These are phyloP conservation scores for Leptobrachium leishanense DNA, from an alignment of 2,113 vertebrate genomes.

Conservation along the genomic window DNA sequence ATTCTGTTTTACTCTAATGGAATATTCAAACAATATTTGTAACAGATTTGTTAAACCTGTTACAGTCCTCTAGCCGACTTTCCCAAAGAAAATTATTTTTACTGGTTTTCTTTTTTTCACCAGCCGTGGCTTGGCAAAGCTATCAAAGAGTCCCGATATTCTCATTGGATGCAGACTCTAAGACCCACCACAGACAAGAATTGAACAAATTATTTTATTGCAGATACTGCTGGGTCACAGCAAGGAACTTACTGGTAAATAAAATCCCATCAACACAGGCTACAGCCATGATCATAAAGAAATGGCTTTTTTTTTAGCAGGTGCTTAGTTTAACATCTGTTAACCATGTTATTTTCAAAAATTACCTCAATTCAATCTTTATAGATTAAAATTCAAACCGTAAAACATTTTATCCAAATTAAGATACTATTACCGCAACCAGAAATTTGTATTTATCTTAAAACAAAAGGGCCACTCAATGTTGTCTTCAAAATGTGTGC, in stretches of 20 bases:
- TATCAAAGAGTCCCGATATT: slow-evolving; percentile 68
- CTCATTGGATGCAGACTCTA: slow-evolving; percentile 55
- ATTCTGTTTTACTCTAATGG: too few species aligned
- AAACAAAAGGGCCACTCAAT: too few species aligned
- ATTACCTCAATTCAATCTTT: background rate
- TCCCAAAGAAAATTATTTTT: slow-evolving; percentile 54
- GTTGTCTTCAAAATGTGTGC: too few species aligned
- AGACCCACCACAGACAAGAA: slow-evolving; percentile 71
- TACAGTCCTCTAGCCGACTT: slow-evolving; percentile 50
- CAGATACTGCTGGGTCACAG: slow-evolving; percentile 63
- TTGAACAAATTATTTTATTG: slow-evolving; percentile 65
- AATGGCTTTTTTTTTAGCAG: slow-evolving; percentile 75
- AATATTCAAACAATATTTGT: too few species aligned
- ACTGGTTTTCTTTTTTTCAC: slow-evolving; percentile 62
- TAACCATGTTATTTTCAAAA: slow-evolving; percentile 65
- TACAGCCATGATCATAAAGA: slow-evolving; percentile 61
- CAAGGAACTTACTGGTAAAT: slow-evolving; percentile 64
- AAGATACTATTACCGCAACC: background rate
- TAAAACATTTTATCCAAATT: too few species aligned
- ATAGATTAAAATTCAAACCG: too few species aligned
- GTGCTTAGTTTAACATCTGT: slow-evolving; percentile 72
- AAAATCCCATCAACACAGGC: slow-evolving; percentile 61
- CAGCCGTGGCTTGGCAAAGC: slow-evolving; percentile 69
- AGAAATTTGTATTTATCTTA: too few species aligned
- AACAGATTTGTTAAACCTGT: background rate